Conservation (phyloP, 2,888 invertebrate genomes). For the Stenurella melanura region DNA sequence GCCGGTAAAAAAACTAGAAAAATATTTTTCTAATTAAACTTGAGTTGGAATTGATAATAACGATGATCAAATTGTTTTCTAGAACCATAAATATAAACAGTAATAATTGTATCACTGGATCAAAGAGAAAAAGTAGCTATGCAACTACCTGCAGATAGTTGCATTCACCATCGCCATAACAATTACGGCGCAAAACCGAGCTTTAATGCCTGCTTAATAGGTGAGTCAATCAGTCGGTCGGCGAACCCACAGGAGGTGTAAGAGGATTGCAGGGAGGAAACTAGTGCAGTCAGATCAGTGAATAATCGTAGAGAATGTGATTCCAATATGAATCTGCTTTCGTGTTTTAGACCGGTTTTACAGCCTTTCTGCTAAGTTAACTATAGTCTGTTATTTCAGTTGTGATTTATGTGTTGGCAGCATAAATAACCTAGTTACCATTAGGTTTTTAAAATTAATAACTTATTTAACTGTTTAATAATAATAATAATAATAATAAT, state of each 20-base stretch:
- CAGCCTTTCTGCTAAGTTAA: neutral
- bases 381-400: neutral
- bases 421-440: slow-evolving; percentile 14
- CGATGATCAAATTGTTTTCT: slow-evolving; percentile 13
- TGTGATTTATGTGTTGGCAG: slow-evolving; percentile 32
- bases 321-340: slow-evolving; percentile 28
- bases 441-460: neutral
- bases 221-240: slow-evolving; percentile 46
- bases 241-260: slow-evolving; percentile 31
- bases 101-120: slow-evolving; percentile 39
- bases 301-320: slow-evolving; percentile 22
- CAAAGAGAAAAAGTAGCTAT: slow-evolving; percentile 22
- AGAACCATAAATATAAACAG: slow-evolving; percentile 31
- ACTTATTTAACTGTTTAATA: neutral
- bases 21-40: neutral
- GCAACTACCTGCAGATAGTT: slow-evolving; percentile 19
- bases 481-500: no score
- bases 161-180: slow-evolving; percentile 31
- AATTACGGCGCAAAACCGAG: slow-evolving; percentile 36
- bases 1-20: neutral
- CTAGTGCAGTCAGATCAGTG: slow-evolving; percentile 29
- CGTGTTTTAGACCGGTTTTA: slow-evolving; percentile 24
- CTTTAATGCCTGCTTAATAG: slow-evolving; percentile 44
- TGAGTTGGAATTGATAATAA: slow-evolving; percentile 8
- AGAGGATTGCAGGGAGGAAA: slow-evolving; percentile 29